Evolutionary conservation across 1,140 invertebrate genomes (phyloP).

Genomic region (Papilio xuthus): DNA sequence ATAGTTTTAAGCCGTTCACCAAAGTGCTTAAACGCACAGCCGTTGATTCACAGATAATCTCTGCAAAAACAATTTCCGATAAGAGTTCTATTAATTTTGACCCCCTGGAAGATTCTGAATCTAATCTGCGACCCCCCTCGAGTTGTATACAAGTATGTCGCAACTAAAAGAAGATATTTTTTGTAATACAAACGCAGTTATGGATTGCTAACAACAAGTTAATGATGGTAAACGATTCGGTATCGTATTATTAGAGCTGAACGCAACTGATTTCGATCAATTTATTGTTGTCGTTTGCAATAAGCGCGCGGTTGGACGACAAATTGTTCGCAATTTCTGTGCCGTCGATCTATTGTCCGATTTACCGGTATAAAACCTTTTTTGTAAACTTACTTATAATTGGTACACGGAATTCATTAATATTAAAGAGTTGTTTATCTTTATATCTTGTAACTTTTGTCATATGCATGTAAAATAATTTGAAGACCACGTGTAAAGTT

Average conservation of each 20-base stretch:
- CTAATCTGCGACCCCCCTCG: conserved; percentile 43
- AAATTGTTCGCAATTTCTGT: conserved; percentile 51
- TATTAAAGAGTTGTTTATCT: neutral
- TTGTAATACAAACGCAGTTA: conserved; percentile 39
- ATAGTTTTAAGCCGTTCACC: conserved; percentile 22
- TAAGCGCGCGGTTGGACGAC: conserved; percentile 51
- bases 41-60: conserved; percentile 51
- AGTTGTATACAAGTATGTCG: conserved; percentile 29
- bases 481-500: too few species aligned
- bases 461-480: neutral
- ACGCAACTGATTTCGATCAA: conserved; percentile 55
- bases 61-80: conserved; percentile 65
- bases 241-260: conserved; percentile 45
- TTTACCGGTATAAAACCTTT: conserved; percentile 10
- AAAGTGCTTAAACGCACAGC: conserved; percentile 4
- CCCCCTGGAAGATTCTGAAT: conserved; percentile 41
- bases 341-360: conserved; percentile 40
- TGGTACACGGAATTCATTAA: neutral
- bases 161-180: conserved; percentile 13
- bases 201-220: conserved; percentile 47
- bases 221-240: conserved; percentile 39
- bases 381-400: conserved; percentile 13
- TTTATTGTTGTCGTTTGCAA: conserved; percentile 58
- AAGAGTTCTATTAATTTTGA: conserved; percentile 52
- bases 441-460: neutral